Evolutionary conservation across 2,888 invertebrate genomes (phyloP).

Genomic region (Callimorpha dominula): DNA sequence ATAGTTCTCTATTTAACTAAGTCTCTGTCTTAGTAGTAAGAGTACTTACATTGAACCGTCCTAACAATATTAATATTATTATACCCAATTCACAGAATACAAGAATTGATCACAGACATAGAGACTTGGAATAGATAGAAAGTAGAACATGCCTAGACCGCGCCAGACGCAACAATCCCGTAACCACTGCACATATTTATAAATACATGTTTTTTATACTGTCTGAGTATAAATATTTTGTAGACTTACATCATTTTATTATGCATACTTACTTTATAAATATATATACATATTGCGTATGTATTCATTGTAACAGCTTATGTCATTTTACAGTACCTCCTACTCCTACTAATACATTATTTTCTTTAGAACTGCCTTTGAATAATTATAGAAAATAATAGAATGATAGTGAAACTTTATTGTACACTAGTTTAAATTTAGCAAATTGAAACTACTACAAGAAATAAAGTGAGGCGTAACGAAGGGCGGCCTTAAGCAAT

Average conservation of each 20-base stretch:
- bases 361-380: too few species aligned
- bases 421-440: too few species aligned
- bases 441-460: too few species aligned
- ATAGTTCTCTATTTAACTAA: too few species aligned
- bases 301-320: background rate
- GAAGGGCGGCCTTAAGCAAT: too few species aligned
- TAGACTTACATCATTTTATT: background rate
- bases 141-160: slow-evolving; percentile 9
- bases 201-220: slow-evolving; percentile 12
- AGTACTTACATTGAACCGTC: background rate
- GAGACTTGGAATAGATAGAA: slow-evolving; percentile 1
- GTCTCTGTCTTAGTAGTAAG: too few species aligned
- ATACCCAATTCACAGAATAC: background rate
- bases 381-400: too few species aligned
- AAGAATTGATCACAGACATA: background rate
- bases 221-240: slow-evolving; percentile 8
- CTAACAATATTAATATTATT: background rate
- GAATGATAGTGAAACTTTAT: too few species aligned
- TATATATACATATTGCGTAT: background rate
- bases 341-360: too few species aligned
- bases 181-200: slow-evolving; percentile 11
- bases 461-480: too few species aligned
- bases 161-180: slow-evolving; percentile 7
- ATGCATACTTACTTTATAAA: background rate
- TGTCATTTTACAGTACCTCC: background rate